These are phyloP conservation scores for Epiblema foenella DNA, from an alignment of 2,888 invertebrate species.

Conservation along the genomic window DNA sequence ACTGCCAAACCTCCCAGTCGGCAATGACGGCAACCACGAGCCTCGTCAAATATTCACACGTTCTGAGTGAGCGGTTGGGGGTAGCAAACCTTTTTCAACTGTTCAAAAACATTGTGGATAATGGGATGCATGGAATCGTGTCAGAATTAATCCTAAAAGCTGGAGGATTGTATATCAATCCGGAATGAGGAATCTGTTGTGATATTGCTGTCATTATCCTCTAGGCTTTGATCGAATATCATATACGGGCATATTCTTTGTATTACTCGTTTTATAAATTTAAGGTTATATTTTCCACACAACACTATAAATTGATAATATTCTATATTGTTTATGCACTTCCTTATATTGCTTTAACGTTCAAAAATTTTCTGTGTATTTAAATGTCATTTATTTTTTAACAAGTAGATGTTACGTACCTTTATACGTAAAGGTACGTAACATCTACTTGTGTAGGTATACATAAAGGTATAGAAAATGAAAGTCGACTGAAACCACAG, in stretches of 20 bases:
- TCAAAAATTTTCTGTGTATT: too few species aligned
- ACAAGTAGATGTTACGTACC: too few species aligned
- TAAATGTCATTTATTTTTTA: too few species aligned
- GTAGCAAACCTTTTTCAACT: constrained; percentile 8
- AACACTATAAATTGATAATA: too few species aligned
- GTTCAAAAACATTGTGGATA: constrained; percentile 18
- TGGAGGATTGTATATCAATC: constrained; percentile 7
- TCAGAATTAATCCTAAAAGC: constrained; percentile 7
- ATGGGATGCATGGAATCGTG: constrained; percentile 17
- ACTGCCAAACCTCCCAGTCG: constrained; percentile 5
- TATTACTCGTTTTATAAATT: too few species aligned
- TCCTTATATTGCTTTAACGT: too few species aligned
- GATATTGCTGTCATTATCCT: not conserved
- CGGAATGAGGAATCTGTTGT: not conserved
- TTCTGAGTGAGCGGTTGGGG: constrained; percentile 13
- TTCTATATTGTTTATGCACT: too few species aligned
- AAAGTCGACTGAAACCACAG: too few species aligned
- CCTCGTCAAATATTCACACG: constrained; percentile 30
- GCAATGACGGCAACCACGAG: not conserved
- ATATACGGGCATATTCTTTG: not conserved
- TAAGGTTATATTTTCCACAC: not conserved
- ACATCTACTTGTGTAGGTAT: too few species aligned
- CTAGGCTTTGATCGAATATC: not conserved
- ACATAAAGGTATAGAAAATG: too few species aligned
- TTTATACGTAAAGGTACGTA: too few species aligned